phyloP scores from a whole-genome alignment of 2,113 vertebrate species.

The Esox niger region DNA sequence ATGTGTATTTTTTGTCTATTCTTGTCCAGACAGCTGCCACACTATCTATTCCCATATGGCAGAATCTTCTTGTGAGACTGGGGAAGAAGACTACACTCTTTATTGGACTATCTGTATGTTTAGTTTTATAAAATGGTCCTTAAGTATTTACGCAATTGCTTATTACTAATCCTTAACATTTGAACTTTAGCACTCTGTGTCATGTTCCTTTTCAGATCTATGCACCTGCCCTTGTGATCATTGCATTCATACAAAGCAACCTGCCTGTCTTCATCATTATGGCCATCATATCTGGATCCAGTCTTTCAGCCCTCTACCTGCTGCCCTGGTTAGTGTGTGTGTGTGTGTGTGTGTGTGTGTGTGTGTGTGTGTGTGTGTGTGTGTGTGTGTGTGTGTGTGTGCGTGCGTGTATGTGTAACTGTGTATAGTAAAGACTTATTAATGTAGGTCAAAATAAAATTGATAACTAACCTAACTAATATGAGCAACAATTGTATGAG shows the following conservation, averaged over 20 bases:
- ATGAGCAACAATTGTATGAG: too few relatives aligned
- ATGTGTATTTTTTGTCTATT: neutral
- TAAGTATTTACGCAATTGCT: neutral
- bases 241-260: slow-evolving; percentile 38
- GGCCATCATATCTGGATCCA: slow-evolving; percentile 54
- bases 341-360: neutral
- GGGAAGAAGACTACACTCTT: slow-evolving; percentile 65
- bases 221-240: slow-evolving; percentile 51
- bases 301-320: slow-evolving; percentile 54
- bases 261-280: slow-evolving; percentile 48
- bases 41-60: slow-evolving; percentile 63
- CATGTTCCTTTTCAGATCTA: slow-evolving; percentile 41
- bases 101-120: slow-evolving; percentile 51
- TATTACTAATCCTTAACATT: neutral
- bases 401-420: too few relatives aligned
- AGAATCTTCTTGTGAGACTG: slow-evolving; percentile 55
- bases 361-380: neutral
- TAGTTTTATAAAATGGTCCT: neutral
- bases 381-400: neutral
- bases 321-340: slow-evolving; percentile 59
- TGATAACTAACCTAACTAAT: too few relatives aligned
- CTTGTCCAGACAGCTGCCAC: slow-evolving; percentile 53
- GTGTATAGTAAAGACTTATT: too few relatives aligned
- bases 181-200: neutral
- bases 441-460: too few relatives aligned